A percentile compares a stretch with the other conserved stretches of the same genome.
These are phyloP conservation scores for Apodemia mormo DNA, from an alignment of 2,888 invertebrate species.

Conservation along the genomic window DNA sequence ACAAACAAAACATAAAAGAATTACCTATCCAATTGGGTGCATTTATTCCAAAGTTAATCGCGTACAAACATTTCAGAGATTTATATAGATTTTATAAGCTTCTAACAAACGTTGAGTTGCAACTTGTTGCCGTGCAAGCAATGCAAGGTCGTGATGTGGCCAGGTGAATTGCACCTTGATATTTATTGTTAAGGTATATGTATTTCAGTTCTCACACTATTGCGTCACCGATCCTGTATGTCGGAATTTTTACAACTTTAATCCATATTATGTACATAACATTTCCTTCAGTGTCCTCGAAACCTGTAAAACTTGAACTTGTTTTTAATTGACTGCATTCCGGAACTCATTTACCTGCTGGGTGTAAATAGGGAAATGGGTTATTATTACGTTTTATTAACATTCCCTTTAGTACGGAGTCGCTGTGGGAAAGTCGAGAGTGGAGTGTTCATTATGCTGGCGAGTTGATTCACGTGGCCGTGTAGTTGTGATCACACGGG, in stretches of 20 bases:
- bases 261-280: not conserved
- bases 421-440: slow-evolving; percentile 62
- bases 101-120: slow-evolving; percentile 50
- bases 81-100: not conserved
- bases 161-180: slow-evolving; percentile 59
- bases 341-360: slow-evolving; percentile 44
- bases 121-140: slow-evolving; percentile 63
- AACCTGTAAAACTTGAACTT: slow-evolving; percentile 36
- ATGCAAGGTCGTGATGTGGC: slow-evolving; percentile 70
- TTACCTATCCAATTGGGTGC: no score
- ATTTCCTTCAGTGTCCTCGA: not conserved
- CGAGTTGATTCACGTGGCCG: slow-evolving; percentile 53
- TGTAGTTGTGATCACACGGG: slow-evolving; percentile 24
- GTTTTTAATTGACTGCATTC: slow-evolving; percentile 31
- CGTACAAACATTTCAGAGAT: no score
- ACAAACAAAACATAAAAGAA: no score
- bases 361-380: slow-evolving; percentile 53
- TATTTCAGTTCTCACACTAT: slow-evolving; percentile 53
- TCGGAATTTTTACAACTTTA: not conserved
- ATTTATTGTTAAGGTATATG: slow-evolving; percentile 40
- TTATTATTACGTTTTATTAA: slow-evolving; percentile 51
- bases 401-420: slow-evolving; percentile 48
- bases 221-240: slow-evolving; percentile 47
- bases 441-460: slow-evolving; percentile 45
- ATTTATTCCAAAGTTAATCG: no score